A percentile compares a stretch with the other conserved stretches of the same genome.
These are phyloP conservation scores for Thereva nobilitata DNA, from an alignment of 2,888 invertebrate genomes.

Conservation along the genomic window DNA sequence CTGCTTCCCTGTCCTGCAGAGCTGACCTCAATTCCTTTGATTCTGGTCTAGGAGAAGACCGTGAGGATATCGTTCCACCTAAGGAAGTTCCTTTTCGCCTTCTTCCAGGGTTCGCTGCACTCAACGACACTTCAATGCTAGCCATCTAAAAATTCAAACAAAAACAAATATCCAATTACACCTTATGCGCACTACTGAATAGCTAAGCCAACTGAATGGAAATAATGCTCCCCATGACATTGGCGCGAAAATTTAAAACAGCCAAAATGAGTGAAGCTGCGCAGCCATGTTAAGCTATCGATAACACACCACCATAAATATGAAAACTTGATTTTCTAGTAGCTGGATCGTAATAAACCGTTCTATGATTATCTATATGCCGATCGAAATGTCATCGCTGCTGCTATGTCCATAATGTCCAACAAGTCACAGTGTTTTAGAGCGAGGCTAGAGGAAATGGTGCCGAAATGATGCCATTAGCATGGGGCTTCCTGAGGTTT, in stretches of 20 bases:
- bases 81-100: conserved; percentile 60
- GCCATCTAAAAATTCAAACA: conserved; percentile 69
- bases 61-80: conserved; percentile 43
- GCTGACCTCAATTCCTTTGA: conserved; percentile 71
- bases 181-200: neutral
- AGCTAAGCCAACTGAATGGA: conserved; percentile 16
- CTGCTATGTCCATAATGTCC: too few species aligned
- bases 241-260: conserved; percentile 14
- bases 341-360: conserved; percentile 4
- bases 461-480: too few species aligned
- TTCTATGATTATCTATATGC: conserved; percentile 10
- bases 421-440: too few species aligned
- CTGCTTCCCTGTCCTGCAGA: conserved; percentile 78
- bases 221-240: conserved; percentile 2
- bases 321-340: conserved; percentile 32
- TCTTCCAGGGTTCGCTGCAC: conserved; percentile 66
- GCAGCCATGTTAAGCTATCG: neutral
- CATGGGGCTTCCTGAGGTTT: too few species aligned
- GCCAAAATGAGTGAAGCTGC: conserved; percentile 22
- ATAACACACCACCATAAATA: neutral
- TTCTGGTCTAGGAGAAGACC: conserved; percentile 46
- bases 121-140: conserved; percentile 79
- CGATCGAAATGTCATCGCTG: conserved; percentile 20
- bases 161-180: conserved; percentile 3
- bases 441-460: too few species aligned